Percentiles rank a stretch among this genome's conserved stretches.
These are phyloP conservation scores for Loxodonta africana DNA, from an alignment of 2,113 vertebrate species.

Conservation along the genomic window DNA sequence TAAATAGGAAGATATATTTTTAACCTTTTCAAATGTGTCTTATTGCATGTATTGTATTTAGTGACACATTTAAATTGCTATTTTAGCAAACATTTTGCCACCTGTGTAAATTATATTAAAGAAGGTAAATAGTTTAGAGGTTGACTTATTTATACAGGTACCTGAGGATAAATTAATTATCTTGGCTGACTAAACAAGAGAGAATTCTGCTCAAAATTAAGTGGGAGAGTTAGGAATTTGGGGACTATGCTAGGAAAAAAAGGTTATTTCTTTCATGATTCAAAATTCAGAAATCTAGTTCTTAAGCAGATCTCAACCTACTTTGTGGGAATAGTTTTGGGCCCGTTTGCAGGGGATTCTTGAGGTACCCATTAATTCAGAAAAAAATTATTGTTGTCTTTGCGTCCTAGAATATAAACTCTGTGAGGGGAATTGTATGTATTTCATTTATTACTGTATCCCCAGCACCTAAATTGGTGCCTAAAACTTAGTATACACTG, in stretches of 20 bases:
- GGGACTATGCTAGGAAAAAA: neutral
- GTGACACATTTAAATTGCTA: neutral
- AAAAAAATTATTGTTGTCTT: neutral
- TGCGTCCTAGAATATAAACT: neutral
- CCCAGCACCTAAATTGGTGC: neutral
- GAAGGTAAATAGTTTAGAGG: neutral
- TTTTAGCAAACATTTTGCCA: neutral
- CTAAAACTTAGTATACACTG: neutral
- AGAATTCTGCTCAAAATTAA: constrained; percentile 11
- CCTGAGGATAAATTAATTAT: neutral
- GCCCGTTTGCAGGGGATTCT: neutral
- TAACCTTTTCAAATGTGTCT: neutral
- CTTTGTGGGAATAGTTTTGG: neutral
- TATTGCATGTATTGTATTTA: neutral
- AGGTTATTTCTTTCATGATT: neutral
- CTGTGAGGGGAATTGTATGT: neutral
- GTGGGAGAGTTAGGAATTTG: neutral
- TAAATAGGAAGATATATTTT: constrained; percentile 6
- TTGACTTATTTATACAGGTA: neutral
- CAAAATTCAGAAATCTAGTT: neutral
- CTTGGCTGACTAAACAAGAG: neutral
- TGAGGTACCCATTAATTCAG: neutral
- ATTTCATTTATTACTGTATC: neutral
- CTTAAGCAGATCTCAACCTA: neutral
- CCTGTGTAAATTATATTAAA: neutral